Conservation (phyloP, 2,797 vertebrate genomes). For the Chlorospingus flavigularis region DNA sequence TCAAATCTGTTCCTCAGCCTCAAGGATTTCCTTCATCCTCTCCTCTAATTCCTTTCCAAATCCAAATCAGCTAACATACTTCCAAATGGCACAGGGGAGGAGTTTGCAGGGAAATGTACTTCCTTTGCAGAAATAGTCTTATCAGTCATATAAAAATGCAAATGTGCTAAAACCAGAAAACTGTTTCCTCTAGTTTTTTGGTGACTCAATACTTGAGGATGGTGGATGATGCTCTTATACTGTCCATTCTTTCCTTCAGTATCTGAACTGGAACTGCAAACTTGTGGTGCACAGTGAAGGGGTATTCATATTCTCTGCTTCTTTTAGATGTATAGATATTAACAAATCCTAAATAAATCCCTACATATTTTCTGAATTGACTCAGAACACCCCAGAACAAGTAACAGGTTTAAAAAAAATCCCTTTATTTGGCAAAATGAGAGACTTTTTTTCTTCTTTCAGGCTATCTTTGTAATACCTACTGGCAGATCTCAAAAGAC, state of each 20-base stretch:
- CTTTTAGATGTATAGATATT: neutral
- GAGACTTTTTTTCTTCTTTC: neutral
- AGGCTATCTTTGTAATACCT: neutral
- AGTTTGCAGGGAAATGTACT: neutral
- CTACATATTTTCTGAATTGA: neutral
- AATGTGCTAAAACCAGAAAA: neutral
- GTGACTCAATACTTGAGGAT: neutral
- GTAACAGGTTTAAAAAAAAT: neutral
- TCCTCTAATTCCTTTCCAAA: neutral
- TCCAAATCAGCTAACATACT: neutral
- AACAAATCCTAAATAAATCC: neutral
- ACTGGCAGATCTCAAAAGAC: neutral
- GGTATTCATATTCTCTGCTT: neutral
- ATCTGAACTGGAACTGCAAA: neutral
- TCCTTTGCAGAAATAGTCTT: neutral
- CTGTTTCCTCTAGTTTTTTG: neutral
- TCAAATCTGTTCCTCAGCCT: neutral
- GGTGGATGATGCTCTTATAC: neutral
- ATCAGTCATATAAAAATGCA: neutral
- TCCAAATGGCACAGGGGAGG: accelerated
- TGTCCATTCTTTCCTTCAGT: neutral
- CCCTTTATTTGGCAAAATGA: neutral
- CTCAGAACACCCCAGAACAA: neutral
- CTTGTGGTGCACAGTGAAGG: neutral
- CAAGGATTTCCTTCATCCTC: neutral